Evolutionary conservation across 2,113 vertebrate species (phyloP).

Genomic region (Upupa epops): DNA sequence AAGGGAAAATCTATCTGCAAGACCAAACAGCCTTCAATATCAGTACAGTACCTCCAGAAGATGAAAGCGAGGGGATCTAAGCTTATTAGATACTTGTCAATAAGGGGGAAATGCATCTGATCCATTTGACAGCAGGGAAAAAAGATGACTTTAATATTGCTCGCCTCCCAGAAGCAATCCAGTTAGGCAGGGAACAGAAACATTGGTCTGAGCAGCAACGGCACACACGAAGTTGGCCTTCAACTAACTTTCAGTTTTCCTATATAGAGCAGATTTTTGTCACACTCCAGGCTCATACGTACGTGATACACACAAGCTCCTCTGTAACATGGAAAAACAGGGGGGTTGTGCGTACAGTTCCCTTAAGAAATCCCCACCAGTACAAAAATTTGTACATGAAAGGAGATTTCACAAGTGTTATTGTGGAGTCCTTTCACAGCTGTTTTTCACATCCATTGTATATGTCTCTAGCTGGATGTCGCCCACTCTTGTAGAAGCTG

Average conservation of each 20-base stretch:
- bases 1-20: neutral
- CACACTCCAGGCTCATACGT: neutral
- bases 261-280: neutral
- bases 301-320: neutral
- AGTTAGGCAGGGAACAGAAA: neutral
- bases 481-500: neutral
- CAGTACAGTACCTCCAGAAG: neutral
- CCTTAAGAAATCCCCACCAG: neutral
- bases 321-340: neutral
- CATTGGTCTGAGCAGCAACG: neutral
- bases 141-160: constrained; percentile 54
- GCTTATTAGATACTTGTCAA: constrained; percentile 37
- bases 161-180: constrained; percentile 5
- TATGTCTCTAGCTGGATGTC: neutral
- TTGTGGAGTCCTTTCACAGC: neutral
- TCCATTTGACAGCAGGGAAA: constrained; percentile 1
- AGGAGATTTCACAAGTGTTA: neutral
- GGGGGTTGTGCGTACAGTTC: neutral
- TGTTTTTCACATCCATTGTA: neutral
- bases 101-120: neutral
- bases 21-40: constrained; percentile 23
- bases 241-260: neutral
- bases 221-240: neutral
- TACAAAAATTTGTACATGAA: neutral
- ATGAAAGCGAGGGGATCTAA: constrained; percentile 8